phyloP scores from a whole-genome alignment of 2,888 invertebrate species.

The Sycophila texana region DNA sequence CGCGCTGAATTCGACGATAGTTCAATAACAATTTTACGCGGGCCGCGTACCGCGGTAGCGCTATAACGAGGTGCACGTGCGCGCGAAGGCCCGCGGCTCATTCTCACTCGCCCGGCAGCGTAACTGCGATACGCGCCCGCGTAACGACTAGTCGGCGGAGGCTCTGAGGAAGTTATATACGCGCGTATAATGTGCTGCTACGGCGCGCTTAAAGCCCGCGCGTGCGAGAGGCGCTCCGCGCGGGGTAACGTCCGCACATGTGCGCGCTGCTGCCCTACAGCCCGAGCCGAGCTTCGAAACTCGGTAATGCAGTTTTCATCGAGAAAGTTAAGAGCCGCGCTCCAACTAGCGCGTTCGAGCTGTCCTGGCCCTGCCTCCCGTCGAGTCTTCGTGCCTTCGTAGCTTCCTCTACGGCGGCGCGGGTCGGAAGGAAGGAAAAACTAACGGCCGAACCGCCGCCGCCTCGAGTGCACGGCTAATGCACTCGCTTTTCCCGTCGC shows the following conservation, averaged over 20 bases:
- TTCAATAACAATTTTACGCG: slow-evolving; percentile 15
- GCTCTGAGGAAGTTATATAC: slow-evolving; percentile 15
- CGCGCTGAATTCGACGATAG: slow-evolving; percentile 10
- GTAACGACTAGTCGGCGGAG: slow-evolving; percentile 26
- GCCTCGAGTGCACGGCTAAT: background rate
- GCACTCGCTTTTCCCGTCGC: background rate
- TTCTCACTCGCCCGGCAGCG: background rate
- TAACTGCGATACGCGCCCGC: background rate
- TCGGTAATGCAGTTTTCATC: slow-evolving; percentile 73
- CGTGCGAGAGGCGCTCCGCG: background rate
- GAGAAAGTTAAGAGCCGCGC: slow-evolving; percentile 65
- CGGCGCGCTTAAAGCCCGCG: background rate
- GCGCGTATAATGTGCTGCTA: slow-evolving; percentile 19
- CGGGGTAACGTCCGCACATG: slow-evolving; percentile 45
- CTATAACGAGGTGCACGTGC: background rate
- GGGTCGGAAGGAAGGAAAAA: slow-evolving; percentile 41
- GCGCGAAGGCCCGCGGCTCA: background rate
- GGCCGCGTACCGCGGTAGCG: too few species aligned
- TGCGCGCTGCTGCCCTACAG: slow-evolving; percentile 36
- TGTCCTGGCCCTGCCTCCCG: slow-evolving; percentile 19
- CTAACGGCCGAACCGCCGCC: background rate
- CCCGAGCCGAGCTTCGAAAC: slow-evolving; percentile 62
- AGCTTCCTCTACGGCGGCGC: slow-evolving; percentile 7
- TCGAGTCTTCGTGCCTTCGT: background rate
- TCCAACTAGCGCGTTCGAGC: background rate